phyloP scores from a whole-genome alignment of 2,797 vertebrate genomes.

The Psittacula echo region DNA sequence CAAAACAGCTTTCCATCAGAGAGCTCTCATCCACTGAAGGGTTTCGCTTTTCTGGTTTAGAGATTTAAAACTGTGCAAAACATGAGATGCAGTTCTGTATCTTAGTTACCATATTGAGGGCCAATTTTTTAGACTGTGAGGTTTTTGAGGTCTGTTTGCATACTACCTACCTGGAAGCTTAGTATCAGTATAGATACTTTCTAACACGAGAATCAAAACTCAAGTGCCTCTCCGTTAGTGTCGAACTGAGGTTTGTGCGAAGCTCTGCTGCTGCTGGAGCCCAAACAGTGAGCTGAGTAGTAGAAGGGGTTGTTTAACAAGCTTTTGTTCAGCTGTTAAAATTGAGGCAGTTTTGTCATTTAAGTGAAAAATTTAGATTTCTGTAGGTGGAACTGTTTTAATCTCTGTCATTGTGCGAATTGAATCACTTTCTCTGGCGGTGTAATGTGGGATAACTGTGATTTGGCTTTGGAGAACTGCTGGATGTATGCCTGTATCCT shows the following conservation, averaged over 20 bases:
- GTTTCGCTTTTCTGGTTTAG: not conserved
- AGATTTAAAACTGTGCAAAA: not conserved
- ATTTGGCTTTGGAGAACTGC: not conserved
- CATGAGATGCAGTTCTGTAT: not conserved
- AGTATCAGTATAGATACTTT: not conserved
- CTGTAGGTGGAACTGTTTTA: conserved; percentile 45
- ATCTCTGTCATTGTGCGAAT: not conserved
- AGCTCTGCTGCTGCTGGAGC: not conserved
- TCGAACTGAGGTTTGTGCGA: not conserved
- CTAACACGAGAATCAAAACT: not conserved
- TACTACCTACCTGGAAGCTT: not conserved
- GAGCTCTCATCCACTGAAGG: not conserved
- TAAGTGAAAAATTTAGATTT: not conserved
- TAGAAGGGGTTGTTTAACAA: not conserved
- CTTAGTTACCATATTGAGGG: not conserved
- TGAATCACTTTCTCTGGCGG: conserved; percentile 1
- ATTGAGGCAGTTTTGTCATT: conserved; percentile 8
- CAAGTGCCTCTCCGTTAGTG: not conserved
- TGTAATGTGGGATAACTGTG: not conserved
- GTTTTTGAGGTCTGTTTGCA: not conserved
- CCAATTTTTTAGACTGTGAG: not conserved
- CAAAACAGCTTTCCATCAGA: not conserved
- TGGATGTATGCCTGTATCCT: conserved; percentile 3
- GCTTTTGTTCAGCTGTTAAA: not conserved
- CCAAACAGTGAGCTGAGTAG: conserved; percentile 4